Conservation (phyloP, 1,140 invertebrate species). For the Heliconius himera region DNA sequence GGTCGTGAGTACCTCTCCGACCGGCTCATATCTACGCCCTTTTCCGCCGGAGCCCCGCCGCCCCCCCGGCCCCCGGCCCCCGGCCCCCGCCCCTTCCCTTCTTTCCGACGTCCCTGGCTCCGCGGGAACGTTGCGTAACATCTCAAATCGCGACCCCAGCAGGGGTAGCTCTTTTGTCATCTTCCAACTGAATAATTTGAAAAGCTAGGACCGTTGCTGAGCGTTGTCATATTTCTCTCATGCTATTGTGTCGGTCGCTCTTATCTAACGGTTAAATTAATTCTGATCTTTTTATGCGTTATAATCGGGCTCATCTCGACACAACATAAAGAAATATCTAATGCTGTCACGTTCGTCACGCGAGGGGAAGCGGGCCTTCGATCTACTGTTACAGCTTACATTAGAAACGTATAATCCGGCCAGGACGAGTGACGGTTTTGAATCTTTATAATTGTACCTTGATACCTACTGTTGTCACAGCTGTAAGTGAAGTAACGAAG, state of each 20-base stretch:
- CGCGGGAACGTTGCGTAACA: conserved; percentile 36
- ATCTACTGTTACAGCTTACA: background rate
- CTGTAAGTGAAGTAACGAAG: too few relatives aligned
- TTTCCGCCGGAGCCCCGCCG: conserved; percentile 28
- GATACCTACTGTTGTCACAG: background rate
- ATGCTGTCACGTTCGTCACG: conserved; percentile 33
- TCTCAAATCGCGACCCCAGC: conserved; percentile 37
- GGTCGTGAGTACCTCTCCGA: conserved; percentile 31
- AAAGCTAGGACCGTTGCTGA: conserved; percentile 42
- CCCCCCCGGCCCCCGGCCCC: conserved; percentile 6
- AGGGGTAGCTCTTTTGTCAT: conserved; percentile 44
- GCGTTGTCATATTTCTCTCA: conserved; percentile 35
- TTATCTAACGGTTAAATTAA: conserved; percentile 42
- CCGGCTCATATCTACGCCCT: conserved; percentile 38
- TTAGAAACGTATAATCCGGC: background rate
- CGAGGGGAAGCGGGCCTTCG: conserved; percentile 26
- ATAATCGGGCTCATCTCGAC: conserved; percentile 19
- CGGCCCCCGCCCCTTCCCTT: conserved; percentile 21
- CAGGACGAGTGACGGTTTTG: background rate
- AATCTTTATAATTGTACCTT: background rate
- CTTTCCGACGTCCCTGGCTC: conserved; percentile 18
- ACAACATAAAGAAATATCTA: conserved; percentile 26
- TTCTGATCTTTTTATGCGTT: conserved; percentile 29
- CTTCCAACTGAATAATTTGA: conserved; percentile 42
- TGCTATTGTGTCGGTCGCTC: conserved; percentile 26